Percentiles rank a stretch among this genome's conserved stretches.
Conservation (phyloP, 2,888 invertebrate species). For the Luperina nickerlii region DNA sequence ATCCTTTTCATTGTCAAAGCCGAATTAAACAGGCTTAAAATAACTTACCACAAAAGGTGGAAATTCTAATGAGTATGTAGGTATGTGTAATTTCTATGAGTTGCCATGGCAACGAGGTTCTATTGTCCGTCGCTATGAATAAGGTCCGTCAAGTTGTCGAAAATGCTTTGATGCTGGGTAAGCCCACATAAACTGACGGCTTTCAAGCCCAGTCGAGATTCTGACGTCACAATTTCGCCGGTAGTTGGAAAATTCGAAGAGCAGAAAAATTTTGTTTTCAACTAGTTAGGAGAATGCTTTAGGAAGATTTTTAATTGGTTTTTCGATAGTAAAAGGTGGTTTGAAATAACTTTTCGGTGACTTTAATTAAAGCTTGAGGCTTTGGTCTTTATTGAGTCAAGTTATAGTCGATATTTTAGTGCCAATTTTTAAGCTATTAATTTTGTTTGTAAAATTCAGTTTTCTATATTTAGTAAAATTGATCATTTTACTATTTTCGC, state of each 20-base stretch:
- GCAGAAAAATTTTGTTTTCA: conserved; percentile 8
- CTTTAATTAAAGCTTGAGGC: background rate
- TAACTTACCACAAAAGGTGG: conserved; percentile 31
- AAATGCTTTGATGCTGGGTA: conserved; percentile 56
- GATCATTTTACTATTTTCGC: too few relatives aligned
- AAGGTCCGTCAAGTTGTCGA: conserved; percentile 44
- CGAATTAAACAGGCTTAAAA: conserved; percentile 27
- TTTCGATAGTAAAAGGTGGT: conserved; percentile 5
- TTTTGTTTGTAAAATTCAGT: too few relatives aligned
- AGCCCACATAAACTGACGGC: conserved; percentile 54
- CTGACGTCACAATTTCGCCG: conserved; percentile 16
- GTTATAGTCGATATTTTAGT: background rate
- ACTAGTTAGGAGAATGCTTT: conserved; percentile 7
- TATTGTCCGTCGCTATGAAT: conserved; percentile 45
- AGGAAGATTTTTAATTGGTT: conserved; percentile 15
- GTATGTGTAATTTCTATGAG: conserved; percentile 30
- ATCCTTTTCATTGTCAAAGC: background rate
- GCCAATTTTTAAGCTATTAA: too few relatives aligned
- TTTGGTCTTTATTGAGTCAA: background rate
- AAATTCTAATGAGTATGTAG: conserved; percentile 45
- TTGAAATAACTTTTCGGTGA: background rate
- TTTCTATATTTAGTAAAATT: too few relatives aligned
- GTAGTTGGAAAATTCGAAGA: conserved; percentile 16
- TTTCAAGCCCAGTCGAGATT: conserved; percentile 24
- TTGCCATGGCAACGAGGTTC: conserved; percentile 41